These are phyloP conservation scores for Tethea ocularis DNA, from an alignment of 2,888 invertebrate genomes.

Conservation along the genomic window DNA sequence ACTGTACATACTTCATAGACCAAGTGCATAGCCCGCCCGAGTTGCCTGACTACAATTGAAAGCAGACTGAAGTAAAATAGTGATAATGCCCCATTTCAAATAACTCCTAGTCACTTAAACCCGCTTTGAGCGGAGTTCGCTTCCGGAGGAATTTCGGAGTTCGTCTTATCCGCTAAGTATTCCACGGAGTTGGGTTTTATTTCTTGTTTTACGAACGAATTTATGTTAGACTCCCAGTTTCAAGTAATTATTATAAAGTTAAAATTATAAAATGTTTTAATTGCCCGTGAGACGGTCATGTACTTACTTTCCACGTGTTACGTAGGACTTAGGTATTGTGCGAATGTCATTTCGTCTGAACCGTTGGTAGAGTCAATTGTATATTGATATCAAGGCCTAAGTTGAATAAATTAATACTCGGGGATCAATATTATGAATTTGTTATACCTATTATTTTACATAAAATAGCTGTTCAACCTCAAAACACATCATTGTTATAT, in stretches of 20 bases:
- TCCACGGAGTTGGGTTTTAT: not conserved
- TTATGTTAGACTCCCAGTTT: not conserved
- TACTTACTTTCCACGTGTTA: too few relatives aligned
- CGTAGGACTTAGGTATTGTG: too few relatives aligned
- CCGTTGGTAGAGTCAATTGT: too few relatives aligned
- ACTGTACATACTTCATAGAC: not conserved
- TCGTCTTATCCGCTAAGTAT: slow-evolving; percentile 1
- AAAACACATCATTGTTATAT: too few relatives aligned
- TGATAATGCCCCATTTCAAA: slow-evolving; percentile 3
- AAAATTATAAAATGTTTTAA: not conserved
- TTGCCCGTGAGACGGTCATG: too few relatives aligned
- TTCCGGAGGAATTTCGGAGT: slow-evolving; percentile 4
- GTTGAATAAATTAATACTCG: too few relatives aligned
- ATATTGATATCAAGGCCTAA: too few relatives aligned
- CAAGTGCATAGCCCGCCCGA: not conserved
- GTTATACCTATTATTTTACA: too few relatives aligned
- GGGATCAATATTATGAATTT: too few relatives aligned
- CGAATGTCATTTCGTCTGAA: too few relatives aligned
- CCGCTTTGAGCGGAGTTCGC: slow-evolving; percentile 1
- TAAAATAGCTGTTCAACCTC: too few relatives aligned
- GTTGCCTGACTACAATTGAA: not conserved
- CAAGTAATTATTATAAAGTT: not conserved
- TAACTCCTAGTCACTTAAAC: slow-evolving; percentile 1
- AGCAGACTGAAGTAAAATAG: not conserved
- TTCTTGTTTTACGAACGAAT: not conserved